These are phyloP conservation scores for Trachelus stipa DNA, from an alignment of 2,888 invertebrate species.

Conservation along the genomic window DNA sequence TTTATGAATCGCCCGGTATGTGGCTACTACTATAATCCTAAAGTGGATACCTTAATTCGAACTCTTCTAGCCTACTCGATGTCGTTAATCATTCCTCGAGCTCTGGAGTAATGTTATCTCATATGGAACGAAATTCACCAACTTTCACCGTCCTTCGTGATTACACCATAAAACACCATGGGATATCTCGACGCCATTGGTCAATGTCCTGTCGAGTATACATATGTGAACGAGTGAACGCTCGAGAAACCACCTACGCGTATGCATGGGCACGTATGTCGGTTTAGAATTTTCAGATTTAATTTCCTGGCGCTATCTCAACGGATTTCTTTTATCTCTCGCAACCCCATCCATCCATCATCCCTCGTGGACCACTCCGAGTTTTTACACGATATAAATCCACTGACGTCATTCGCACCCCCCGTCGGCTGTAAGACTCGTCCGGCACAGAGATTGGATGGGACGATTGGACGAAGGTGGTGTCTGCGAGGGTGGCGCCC, in stretches of 20 bases:
- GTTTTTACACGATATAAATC: background rate
- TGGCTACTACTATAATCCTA: background rate
- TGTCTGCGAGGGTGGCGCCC: background rate
- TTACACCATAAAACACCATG: background rate
- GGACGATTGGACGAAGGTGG: background rate
- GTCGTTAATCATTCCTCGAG: too few species aligned
- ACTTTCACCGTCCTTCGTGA: background rate
- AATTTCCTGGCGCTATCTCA: background rate
- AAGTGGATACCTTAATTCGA: background rate
- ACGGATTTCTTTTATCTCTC: conserved; percentile 1
- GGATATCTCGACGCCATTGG: background rate
- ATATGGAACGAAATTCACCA: background rate
- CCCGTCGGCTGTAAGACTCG: background rate
- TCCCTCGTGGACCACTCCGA: background rate
- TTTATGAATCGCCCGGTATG: background rate
- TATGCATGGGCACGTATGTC: background rate
- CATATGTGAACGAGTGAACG: background rate
- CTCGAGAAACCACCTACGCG: background rate
- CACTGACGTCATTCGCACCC: background rate
- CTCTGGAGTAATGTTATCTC: background rate
- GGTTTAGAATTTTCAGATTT: background rate
- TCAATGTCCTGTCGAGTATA: background rate
- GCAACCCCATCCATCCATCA: background rate
- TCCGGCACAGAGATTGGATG: conserved; percentile 32
- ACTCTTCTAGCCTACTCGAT: background rate